A percentile compares a stretch with the other conserved stretches of the same genome.
These are phyloP conservation scores for Tribolium freemani DNA, from an alignment of 2,888 invertebrate species.

Conservation along the genomic window DNA sequence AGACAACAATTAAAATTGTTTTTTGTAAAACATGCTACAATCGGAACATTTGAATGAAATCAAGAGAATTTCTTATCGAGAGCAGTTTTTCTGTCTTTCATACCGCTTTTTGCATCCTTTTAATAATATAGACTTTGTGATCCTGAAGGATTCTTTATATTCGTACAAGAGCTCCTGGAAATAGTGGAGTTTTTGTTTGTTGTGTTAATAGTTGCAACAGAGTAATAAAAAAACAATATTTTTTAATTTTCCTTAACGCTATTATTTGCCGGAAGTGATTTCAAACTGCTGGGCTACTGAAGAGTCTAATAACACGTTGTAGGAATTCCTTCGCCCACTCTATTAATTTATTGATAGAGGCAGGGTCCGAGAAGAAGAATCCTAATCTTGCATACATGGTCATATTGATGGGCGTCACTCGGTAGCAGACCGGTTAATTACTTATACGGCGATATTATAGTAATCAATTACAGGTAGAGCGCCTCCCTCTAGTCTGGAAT, in stretches of 20 bases:
- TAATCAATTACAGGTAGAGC: slow-evolving; percentile 46
- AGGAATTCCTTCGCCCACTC: slow-evolving; percentile 45
- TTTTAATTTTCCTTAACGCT: neutral
- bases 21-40: too few relatives aligned
- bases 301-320: slow-evolving; percentile 43
- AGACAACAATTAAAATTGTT: too few relatives aligned
- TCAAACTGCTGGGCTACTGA: neutral
- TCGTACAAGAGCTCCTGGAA: too few relatives aligned
- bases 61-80: too few relatives aligned
- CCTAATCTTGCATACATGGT: slow-evolving; percentile 36
- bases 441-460: slow-evolving; percentile 44
- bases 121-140: too few relatives aligned
- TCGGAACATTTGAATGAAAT: too few relatives aligned
- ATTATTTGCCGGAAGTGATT: neutral
- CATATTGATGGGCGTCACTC: slow-evolving; percentile 45
- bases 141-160: too few relatives aligned
- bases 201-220: too few relatives aligned
- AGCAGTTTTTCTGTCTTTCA: too few relatives aligned
- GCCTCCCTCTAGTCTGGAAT: slow-evolving; percentile 43
- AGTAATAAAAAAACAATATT: neutral
- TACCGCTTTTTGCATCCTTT: too few relatives aligned
- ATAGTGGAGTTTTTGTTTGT: too few relatives aligned
- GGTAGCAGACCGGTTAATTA: slow-evolving; percentile 46
- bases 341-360: slow-evolving; percentile 44
- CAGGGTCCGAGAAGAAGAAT: slow-evolving; percentile 24